phyloP scores from a whole-genome alignment of 2,797 vertebrate species.

The Liasis olivaceus region DNA sequence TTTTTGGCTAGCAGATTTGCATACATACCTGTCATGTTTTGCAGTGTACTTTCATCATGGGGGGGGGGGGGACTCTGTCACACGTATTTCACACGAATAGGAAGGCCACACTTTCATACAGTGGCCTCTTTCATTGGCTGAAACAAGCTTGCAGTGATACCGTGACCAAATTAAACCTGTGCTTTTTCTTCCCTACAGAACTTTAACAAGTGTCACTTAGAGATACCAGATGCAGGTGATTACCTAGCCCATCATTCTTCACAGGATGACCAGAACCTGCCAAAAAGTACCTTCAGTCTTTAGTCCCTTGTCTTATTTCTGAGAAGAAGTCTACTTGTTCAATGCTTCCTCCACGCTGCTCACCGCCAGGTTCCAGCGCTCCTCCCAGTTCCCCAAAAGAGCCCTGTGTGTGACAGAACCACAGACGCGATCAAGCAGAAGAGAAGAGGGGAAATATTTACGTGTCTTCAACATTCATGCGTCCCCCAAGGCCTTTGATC shows the following conservation, averaged over 20 bases:
- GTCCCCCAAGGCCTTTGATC: constrained; percentile 43
- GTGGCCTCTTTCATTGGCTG: neutral
- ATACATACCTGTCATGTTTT: neutral
- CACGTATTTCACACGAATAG: too few species aligned
- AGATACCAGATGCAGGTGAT: constrained; percentile 81
- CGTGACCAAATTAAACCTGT: neutral
- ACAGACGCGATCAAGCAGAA: neutral
- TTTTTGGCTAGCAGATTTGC: neutral
- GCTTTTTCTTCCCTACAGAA: constrained; percentile 72
- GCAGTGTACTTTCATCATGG: neutral
- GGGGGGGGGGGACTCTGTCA: neutral
- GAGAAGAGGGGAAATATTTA: constrained; percentile 24
- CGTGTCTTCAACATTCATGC: neutral
- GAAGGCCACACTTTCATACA: neutral
- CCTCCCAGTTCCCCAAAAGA: constrained; percentile 81
- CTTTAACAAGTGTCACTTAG: constrained; percentile 81
- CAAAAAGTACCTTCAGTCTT: constrained; percentile 75
- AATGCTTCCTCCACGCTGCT: constrained; percentile 74
- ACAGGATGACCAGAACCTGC: constrained; percentile 74
- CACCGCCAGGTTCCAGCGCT: constrained; percentile 75
- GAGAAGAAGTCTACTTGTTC: constrained; percentile 78
- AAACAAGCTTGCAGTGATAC: neutral
- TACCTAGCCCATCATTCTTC: constrained; percentile 81
- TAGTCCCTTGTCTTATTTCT: constrained; percentile 77
- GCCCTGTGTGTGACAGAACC: constrained; percentile 80